Evolutionary conservation across 2,797 vertebrate genomes (phyloP), one percentile per base, ranked within the genome.

Genomic region (Myotis myotis): DNA sequence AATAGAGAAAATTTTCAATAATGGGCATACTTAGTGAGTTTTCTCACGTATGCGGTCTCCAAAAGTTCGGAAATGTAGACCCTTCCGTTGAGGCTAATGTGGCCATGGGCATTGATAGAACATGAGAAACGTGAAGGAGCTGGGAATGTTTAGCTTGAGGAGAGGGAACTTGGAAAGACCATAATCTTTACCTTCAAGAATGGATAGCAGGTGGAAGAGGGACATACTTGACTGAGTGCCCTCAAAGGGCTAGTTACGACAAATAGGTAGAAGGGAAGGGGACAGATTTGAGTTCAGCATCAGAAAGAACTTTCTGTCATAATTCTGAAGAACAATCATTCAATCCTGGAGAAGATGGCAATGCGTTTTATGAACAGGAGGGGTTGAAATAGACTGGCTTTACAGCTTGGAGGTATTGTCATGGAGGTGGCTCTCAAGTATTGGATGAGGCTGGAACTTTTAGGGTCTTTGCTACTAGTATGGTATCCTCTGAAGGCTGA

Each of bases 231-330:
- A 87, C 71, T 62, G 47, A 88, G 7, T 87, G n/a, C 17, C 41
- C 28, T 28, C 57, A 60, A 74, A 90, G 10, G 23, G 20, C 9
- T 47, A 41, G 15, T 70, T 89, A 10, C 91, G 74, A 64, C 36
- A 84, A 49, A 49, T 9, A 53, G 6, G 12, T 64, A 36, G 62
- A 93, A 79, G 13, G 15, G 4, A 49, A 47, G 3, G 12, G 93
- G 86, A 82, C 20, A 84, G 70, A 36, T 64, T 38, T 93, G n/a
- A 19, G 16, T 30, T 85, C 41, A 82, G 51, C 51, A 9, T 51
- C 38, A 87, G 25, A 72, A 76, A 51, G 79, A 97, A 44, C 49
- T 92, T 64, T 60, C 66, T 78, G n/a, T 79, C n/a, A 12, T 51
- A 89, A 70, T 55, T 87, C 44, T 70, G 4, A 83, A 70, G 57